Base-by-base conservation (phyloP, 2,888 invertebrate species). In the Palloptera scutellata region DNA sequence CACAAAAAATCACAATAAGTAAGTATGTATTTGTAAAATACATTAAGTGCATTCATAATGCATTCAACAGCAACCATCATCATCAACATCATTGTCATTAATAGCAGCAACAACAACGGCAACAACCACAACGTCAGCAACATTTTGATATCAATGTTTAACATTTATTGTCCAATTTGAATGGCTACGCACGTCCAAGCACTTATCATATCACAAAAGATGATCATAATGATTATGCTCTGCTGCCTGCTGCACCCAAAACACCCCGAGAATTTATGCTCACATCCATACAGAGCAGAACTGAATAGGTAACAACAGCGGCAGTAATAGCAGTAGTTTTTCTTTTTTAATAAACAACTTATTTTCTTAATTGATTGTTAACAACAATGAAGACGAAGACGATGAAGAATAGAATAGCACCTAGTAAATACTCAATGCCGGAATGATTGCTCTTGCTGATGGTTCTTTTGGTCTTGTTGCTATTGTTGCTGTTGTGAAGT, bases 331-430 rank as follows among this genome's bases (percentile, higher is more conserved):
- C 59, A 17, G 13, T 57, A n/a, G 19, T 40, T 30, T 57, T 40
- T 57, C 12, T 15, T 57, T 57, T 80, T 78, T 79, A 78, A 81
- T 78, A 79, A 80, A 81, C 81, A 81, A 81, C 77, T 80, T 80
- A 77, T 78, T 79, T 81, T 75, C 77, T 78, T 81, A 81, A 81
- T 79, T 81, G 81, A 81, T 80, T 81, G 79, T 80, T 79, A 80
- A 81, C 81, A 60, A 17, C 48, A 48, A 48, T 48, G 15, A 48
- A 4, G 62, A 68, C 19, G 58, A 41, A 20, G n/a, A 13, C 13
- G 48, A 5, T 12, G 17, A 40, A 52, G 3, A 19, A 45, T 13
- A 53, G 15, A 59, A 52, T 15, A 15, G 10, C 10, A 15, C n/a
- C 48, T 15, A 48, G 48, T 15, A 65, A 59, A 40, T 48, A 53